Conservation (phyloP, 2,888 invertebrate species). For the Macaria notata region DNA sequence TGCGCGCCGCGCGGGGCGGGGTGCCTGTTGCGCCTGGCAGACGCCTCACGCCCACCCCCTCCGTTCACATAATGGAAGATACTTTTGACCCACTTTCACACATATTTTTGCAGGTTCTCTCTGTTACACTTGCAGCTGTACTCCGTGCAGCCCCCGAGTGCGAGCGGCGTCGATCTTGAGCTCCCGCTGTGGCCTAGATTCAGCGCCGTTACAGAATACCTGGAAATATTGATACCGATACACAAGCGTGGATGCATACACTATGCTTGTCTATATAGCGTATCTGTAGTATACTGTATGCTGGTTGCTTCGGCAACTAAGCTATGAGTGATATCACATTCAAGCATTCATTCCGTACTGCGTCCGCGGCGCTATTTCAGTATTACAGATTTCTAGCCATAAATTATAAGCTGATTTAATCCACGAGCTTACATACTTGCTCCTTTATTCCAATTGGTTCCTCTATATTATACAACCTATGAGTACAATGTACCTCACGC, state of each 20-base stretch:
- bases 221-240: slow-evolving; percentile 12
- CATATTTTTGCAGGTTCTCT: slow-evolving; percentile 40
- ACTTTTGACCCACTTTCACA: slow-evolving; percentile 66
- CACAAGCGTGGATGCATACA: not conserved
- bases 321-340: too few species aligned
- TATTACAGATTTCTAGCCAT: too few species aligned
- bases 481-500: too few species aligned
- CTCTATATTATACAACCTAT: too few species aligned
- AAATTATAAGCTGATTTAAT: too few species aligned
- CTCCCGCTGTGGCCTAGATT: slow-evolving; percentile 20
- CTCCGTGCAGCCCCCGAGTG: slow-evolving; percentile 29
- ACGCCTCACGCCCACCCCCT: slow-evolving; percentile 70
- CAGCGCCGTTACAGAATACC: slow-evolving; percentile 18
- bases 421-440: too few species aligned
- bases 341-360: too few species aligned
- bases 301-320: too few species aligned
- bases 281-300: too few species aligned
- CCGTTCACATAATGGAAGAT: slow-evolving; percentile 59
- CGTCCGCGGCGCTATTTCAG: too few species aligned
- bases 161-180: slow-evolving; percentile 28
- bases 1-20: slow-evolving; percentile 64
- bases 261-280: too few species aligned
- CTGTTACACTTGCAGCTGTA: slow-evolving; percentile 38
- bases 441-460: too few species aligned
- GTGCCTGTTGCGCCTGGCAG: slow-evolving; percentile 78